phyloP scores from a whole-genome alignment of 1,140 invertebrate genomes.

The Homalodisca vitripennis region DNA sequence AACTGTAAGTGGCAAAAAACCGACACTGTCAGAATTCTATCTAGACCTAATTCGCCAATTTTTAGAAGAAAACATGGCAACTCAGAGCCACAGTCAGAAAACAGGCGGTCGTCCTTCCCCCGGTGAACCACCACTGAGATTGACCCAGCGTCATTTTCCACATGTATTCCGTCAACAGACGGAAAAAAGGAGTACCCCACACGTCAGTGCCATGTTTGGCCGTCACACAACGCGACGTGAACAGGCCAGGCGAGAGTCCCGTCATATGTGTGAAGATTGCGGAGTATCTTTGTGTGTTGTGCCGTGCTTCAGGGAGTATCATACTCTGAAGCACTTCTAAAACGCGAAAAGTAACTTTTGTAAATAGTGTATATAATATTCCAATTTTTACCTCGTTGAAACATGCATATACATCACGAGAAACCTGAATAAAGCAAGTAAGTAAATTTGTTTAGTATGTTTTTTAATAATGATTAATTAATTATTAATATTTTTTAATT shows the following conservation, averaged over 20 bases:
- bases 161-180: not conserved
- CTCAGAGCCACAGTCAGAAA: constrained; percentile 8
- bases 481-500: too few relatives aligned
- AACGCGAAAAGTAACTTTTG: not conserved
- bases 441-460: not conserved
- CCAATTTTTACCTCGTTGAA: not conserved
- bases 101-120: constrained; percentile 1
- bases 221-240: not conserved
- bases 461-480: too few relatives aligned
- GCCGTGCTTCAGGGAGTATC: constrained; percentile 10
- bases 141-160: not conserved
- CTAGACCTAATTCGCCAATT: constrained; percentile 28
- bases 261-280: constrained; percentile 19
- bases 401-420: not conserved
- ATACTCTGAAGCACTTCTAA: constrained; percentile 17
- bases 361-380: constrained; percentile 5
- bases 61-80: constrained; percentile 13
- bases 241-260: constrained; percentile 3
- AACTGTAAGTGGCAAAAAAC: constrained; percentile 18
- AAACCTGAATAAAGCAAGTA: not conserved
- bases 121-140: not conserved
- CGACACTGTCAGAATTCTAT: constrained; percentile 20
- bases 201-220: constrained; percentile 5
- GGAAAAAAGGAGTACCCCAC: not conserved
- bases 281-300: constrained; percentile 8